phyloP scores from a whole-genome alignment of 1,140 invertebrate species.

The Aphelenchoides fujianensis region DNA sequence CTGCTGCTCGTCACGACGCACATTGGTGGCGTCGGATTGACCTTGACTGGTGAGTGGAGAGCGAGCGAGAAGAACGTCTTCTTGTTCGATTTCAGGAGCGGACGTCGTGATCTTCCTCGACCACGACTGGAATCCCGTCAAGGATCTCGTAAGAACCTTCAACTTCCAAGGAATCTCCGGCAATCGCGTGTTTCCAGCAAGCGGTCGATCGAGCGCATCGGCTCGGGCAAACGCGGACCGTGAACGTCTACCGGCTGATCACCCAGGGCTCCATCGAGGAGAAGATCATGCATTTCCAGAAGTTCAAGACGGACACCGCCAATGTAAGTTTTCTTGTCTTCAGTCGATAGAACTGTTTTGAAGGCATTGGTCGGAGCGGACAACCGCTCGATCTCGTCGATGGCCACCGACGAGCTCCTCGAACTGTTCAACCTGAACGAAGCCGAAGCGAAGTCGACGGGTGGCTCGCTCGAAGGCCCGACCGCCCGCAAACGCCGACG shows the following conservation, averaged over 20 bases:
- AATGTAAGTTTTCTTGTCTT: conserved; percentile 47
- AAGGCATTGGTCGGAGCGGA: conserved; percentile 60
- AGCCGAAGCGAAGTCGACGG: conserved; percentile 16
- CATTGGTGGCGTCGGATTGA: conserved; percentile 92
- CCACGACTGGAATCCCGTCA: conserved; percentile 99
- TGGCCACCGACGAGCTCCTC: conserved; percentile 58
- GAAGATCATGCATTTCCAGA: conserved; percentile 84
- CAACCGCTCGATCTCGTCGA: conserved; percentile 55
- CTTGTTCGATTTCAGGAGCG: conserved; percentile 68
- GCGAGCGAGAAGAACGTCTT: background rate
- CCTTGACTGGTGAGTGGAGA: conserved; percentile 73
- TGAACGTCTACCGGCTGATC: conserved; percentile 95
- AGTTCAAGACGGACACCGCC: conserved; percentile 60
- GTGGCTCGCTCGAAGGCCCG: background rate
- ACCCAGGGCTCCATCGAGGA: conserved; percentile 92
- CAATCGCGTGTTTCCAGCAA: too few species aligned
- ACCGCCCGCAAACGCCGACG: conserved; percentile 16
- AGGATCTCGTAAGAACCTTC: too few species aligned
- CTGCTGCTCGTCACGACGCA: conserved; percentile 86
- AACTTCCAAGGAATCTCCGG: too few species aligned
- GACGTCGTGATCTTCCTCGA: conserved; percentile 99
- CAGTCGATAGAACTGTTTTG: conserved; percentile 21
- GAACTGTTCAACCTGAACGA: conserved; percentile 52
- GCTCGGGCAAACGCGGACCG: conserved; percentile 95
- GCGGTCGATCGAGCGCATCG: conserved; percentile 76